Conservation (phyloP, 1,140 invertebrate species). For the Rhyacophila brunnea region DNA sequence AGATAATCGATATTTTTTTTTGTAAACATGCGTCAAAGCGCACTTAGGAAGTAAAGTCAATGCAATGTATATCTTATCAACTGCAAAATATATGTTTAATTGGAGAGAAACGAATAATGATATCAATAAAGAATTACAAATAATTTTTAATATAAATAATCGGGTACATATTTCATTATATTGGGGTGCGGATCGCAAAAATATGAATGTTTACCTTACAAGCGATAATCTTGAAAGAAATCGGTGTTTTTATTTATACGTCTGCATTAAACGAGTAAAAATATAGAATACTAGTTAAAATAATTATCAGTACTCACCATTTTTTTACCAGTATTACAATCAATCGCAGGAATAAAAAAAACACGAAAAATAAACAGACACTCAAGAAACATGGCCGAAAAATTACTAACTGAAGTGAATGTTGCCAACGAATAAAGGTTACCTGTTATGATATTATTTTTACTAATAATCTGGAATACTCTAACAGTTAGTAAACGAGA, state of each 20-base stretch:
- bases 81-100: too few relatives aligned
- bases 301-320: background rate
- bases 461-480: too few relatives aligned
- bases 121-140: background rate
- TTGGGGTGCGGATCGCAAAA: background rate
- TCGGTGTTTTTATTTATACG: too few relatives aligned
- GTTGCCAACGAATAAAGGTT: too few relatives aligned
- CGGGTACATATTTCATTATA: background rate
- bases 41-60: background rate
- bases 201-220: background rate
- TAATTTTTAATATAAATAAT: background rate
- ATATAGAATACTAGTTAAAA: background rate
- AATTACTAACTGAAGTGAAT: too few relatives aligned
- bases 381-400: slow-evolving; percentile 1
- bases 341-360: background rate
- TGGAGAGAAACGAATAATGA: too few relatives aligned
- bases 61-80: background rate
- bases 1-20: too few relatives aligned
- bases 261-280: too few relatives aligned
- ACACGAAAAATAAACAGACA: slow-evolving; percentile 3
- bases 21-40: too few relatives aligned
- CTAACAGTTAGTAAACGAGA: too few relatives aligned
- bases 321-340: background rate
- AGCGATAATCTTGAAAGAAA: background rate
- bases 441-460: too few relatives aligned